A percentile compares a stretch with the other conserved stretches of the same genome.
phyloP scores from a whole-genome alignment of 2,888 invertebrate genomes.

The Agriopis leucophaearia region DNA sequence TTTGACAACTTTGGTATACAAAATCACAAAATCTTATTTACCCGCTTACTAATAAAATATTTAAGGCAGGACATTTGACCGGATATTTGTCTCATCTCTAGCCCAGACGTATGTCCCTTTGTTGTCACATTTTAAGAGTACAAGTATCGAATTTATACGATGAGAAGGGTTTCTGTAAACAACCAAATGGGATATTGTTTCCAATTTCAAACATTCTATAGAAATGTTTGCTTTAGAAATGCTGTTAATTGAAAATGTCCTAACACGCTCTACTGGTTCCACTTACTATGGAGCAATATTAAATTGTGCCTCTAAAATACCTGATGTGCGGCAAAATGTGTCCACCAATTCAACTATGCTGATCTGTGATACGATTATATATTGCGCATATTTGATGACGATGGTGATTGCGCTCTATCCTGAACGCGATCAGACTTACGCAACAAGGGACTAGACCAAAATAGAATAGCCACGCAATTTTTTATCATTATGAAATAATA shows the following conservation, averaged over 20 bases:
- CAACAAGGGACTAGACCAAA: too few relatives aligned
- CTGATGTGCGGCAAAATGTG: too few relatives aligned
- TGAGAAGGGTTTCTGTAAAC: constrained; percentile 35
- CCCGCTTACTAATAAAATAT: not conserved
- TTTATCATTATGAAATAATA: too few relatives aligned
- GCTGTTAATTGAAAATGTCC: constrained; percentile 31
- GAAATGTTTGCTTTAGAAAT: constrained; percentile 23
- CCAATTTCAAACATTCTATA: constrained; percentile 18
- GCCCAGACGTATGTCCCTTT: constrained; percentile 35
- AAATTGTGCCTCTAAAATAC: too few relatives aligned
- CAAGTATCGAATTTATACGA: constrained; percentile 34
- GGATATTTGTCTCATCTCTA: constrained; percentile 14
- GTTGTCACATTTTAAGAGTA: constrained; percentile 34
- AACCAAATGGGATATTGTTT: constrained; percentile 27
- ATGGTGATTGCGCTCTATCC: too few relatives aligned
- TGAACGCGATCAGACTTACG: too few relatives aligned
- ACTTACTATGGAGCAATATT: constrained; percentile 2
- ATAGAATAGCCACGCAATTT: too few relatives aligned
- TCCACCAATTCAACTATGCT: too few relatives aligned
- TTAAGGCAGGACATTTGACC: not conserved
- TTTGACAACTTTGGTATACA: too few relatives aligned
- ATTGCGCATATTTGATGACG: too few relatives aligned
- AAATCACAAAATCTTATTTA: too few relatives aligned
- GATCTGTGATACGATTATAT: too few relatives aligned
- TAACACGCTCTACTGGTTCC: constrained; percentile 8